Base-by-base conservation (phyloP, 1,140 invertebrate genomes). In the Archivesica marissinica region DNA sequence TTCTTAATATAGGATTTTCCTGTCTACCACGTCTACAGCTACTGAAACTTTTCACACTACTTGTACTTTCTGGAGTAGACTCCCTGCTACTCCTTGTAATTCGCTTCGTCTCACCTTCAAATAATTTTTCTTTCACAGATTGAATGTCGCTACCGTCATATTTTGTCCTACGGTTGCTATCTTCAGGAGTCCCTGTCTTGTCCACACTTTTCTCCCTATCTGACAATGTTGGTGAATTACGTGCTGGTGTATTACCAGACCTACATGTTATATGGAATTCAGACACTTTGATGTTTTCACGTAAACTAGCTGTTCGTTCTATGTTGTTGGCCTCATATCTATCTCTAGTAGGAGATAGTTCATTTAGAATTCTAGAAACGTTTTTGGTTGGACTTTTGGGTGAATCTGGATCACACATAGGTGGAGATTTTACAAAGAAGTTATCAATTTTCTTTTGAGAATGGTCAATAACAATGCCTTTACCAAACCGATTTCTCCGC, bases 311-410 rank as follows among this genome's bases (percentile, higher is more conserved):
- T 33, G 54, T 75, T 28, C 52, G 44, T 78, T 50, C 76, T 39
- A 89, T 88, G 78, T 89, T 82, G 30, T 84, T 85, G 47, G 83
- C 85, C 25, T 82, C 75, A 76, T 56, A 64, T 28, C 86, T 79
- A 33, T 85, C 87, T 38, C 86, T 85, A 15, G 81, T 85, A 15
- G 90, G 88, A 23, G 88, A 88, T 9, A 90, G 89, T 78, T 90
- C 90, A 84, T 91, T 88, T 17, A 90, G 70, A 23, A 90, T 87
- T n/a, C 90, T 75, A 11, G 86, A 89, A n/a, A 86, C 75, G 56
- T 50, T 74, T 68, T 83, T 82, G 17, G 39, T 78, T 30, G 68
- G 74, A 74, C 61, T 82, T 39, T 83, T 89, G 11, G 64, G 61
- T 35, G 83, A 78, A 23, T 66, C 44, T 13, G 85, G 66, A 38